Conservation (phyloP, 2,888 invertebrate species). For the Microchrysa polita region DNA sequence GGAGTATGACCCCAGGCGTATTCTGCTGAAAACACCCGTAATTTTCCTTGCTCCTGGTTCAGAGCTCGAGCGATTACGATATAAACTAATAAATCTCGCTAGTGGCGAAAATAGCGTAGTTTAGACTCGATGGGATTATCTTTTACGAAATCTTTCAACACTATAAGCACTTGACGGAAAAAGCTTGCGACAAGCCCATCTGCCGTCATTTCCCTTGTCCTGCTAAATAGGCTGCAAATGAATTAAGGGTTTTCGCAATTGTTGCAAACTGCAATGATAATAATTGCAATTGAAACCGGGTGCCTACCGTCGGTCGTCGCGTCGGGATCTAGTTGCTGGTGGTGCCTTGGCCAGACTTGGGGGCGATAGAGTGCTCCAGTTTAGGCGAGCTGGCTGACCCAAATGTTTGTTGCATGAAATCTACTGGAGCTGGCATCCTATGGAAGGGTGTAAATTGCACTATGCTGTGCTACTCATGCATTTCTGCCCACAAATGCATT, state of each 20-base stretch:
- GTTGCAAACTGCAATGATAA: conserved; percentile 1
- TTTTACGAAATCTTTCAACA: no score
- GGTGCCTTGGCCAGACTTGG: conserved; percentile 4
- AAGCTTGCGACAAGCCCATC: not conserved
- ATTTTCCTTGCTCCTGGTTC: not conserved
- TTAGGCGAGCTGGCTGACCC: conserved; percentile 2
- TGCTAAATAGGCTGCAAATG: not conserved
- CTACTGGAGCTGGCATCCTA: no score
- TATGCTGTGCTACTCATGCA: no score
- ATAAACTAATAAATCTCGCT: not conserved
- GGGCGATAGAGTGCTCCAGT: conserved; percentile 13
- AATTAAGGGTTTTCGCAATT: conserved; percentile 18
- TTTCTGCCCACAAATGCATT: no score
- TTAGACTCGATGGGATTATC: not conserved
- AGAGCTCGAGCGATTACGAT: not conserved
- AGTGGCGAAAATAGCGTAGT: not conserved
- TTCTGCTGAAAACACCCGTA: not conserved
- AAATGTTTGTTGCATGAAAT: not conserved
- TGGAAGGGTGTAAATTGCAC: no score
- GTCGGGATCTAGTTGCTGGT: not conserved
- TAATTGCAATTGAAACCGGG: not conserved
- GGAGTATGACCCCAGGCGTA: not conserved
- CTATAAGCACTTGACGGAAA: not conserved
- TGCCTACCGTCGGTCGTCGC: not conserved
- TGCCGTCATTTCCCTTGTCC: not conserved